phyloP scores from a whole-genome alignment of 2,113 vertebrate species.

The Echinops telfairi region DNA sequence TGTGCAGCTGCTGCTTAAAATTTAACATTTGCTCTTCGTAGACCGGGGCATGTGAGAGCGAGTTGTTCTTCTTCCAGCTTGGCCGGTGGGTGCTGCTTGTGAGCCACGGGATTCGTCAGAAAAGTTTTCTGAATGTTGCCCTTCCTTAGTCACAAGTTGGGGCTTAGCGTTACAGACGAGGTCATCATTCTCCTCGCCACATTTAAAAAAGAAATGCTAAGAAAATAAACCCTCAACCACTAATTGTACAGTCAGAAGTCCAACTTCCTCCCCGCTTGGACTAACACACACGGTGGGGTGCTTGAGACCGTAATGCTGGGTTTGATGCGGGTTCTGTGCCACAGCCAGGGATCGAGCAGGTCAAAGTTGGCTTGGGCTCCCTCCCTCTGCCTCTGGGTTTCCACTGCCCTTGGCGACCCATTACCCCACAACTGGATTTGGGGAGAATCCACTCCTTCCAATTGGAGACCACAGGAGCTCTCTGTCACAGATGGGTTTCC shows the following conservation, averaged over 20 bases:
- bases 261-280: conserved; percentile 66
- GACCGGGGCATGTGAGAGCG: conserved; percentile 57
- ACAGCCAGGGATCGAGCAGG: background rate
- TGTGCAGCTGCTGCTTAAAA: conserved; percentile 79
- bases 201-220: background rate
- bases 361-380: background rate
- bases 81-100: conserved; percentile 65
- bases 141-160: conserved; percentile 45
- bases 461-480: background rate
- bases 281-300: conserved; percentile 49
- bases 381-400: background rate
- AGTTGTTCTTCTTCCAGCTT: background rate
- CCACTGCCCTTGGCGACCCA: background rate
- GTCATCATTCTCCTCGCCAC: conserved; percentile 38
- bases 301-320: conserved; percentile 29
- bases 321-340: background rate
- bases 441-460: background rate
- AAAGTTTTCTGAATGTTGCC: background rate
- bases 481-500: conserved; percentile 28
- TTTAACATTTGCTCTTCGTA: conserved; percentile 67
- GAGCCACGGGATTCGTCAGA: conserved; percentile 65
- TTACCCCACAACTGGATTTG: background rate
- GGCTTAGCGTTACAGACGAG: conserved; percentile 40
- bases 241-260: conserved; percentile 72
- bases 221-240: conserved; percentile 75